A percentile compares a stretch with the other conserved stretches of the same genome.
These are phyloP conservation scores for Amblyraja radiata DNA, from an alignment of 2,797 vertebrate genomes.

Conservation along the genomic window DNA sequence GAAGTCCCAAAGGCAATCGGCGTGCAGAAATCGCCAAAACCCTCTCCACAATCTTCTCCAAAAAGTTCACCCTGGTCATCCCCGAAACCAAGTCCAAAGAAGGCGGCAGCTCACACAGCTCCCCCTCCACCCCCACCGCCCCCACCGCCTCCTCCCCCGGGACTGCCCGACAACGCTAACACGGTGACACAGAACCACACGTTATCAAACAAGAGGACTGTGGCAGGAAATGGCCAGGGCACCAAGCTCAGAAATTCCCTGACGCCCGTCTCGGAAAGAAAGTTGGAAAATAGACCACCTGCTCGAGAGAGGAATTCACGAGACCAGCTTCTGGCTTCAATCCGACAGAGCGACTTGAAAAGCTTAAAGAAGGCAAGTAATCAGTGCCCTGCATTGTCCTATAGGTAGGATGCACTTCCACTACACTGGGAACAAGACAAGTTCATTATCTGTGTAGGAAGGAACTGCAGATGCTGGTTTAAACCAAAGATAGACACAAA, in stretches of 20 bases:
- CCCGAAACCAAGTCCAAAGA: slow-evolving; percentile 71
- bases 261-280: slow-evolving; percentile 78
- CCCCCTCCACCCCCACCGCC: slow-evolving; percentile 57
- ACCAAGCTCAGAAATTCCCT: slow-evolving; percentile 78
- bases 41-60: slow-evolving; percentile 51
- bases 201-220: neutral
- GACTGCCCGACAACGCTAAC: slow-evolving; percentile 47
- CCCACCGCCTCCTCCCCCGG: slow-evolving; percentile 52
- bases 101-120: slow-evolving; percentile 54
- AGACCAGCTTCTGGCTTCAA: slow-evolving; percentile 90
- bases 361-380: slow-evolving; percentile 82
- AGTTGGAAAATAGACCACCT: slow-evolving; percentile 66
- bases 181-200: neutral
- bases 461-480: too few species aligned
- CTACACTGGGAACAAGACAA: neutral
- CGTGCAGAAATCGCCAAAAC: slow-evolving; percentile 61
- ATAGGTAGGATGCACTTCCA: neutral
- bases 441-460: neutral
- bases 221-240: neutral
- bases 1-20: slow-evolving; percentile 65
- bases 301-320: slow-evolving; percentile 75
- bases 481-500: too few species aligned
- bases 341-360: slow-evolving; percentile 74
- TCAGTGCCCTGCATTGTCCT: neutral
- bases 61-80: slow-evolving; percentile 65